These are phyloP conservation scores for Amphimallon solstitiale DNA, from an alignment of 2,888 invertebrate genomes.

Conservation along the genomic window DNA sequence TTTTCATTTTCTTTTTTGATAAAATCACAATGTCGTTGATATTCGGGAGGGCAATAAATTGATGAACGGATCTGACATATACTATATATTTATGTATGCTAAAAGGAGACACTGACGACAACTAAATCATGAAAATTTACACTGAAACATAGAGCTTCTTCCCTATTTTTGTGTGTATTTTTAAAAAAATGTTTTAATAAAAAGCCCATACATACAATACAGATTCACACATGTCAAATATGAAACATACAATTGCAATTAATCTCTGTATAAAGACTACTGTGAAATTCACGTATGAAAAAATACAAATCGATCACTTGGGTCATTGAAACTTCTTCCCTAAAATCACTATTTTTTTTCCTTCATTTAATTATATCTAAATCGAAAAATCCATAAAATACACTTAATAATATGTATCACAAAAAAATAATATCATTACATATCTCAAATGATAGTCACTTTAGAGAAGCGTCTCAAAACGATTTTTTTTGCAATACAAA, in stretches of 20 bases:
- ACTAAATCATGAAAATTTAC: constrained; percentile 52
- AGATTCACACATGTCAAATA: constrained; percentile 42
- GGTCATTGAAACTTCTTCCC: constrained; percentile 32
- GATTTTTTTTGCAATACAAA: constrained; percentile 41
- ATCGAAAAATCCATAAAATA: constrained; percentile 31
- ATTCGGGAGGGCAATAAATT: constrained; percentile 56
- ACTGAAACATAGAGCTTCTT: constrained; percentile 49
- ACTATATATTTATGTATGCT: constrained; percentile 50
- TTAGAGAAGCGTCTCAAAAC: constrained; percentile 28
- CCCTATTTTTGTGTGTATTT: constrained; percentile 19
- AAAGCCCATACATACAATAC: constrained; percentile 49
- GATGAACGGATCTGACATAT: constrained; percentile 60
- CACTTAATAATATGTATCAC: constrained; percentile 33
- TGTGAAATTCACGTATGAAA: constrained; percentile 44
- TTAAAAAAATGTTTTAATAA: constrained; percentile 41
- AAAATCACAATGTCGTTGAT: constrained; percentile 54
- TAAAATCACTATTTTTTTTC: constrained; percentile 28
- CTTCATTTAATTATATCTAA: constrained; percentile 22
- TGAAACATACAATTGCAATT: constrained; percentile 48
- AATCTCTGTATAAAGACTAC: constrained; percentile 41
- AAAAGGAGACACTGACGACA: constrained; percentile 53
- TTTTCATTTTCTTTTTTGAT: constrained; percentile 30
- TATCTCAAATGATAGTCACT: constrained; percentile 21
- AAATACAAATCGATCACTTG: constrained; percentile 59
- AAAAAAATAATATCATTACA: constrained; percentile 39